Base-by-base conservation (phyloP, 2,113 vertebrate genomes). In the Plecturocebus donacophilus region DNA sequence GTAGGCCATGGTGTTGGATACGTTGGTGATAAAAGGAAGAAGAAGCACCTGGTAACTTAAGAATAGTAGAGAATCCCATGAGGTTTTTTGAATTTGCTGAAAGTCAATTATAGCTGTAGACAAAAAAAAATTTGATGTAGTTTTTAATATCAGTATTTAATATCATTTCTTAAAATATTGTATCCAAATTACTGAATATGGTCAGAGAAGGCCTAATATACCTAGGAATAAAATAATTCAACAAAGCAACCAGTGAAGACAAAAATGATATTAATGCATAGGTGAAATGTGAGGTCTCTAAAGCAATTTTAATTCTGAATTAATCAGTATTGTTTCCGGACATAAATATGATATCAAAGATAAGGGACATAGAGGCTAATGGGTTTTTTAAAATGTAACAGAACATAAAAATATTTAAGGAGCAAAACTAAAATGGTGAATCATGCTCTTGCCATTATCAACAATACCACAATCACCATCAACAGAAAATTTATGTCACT, bases 191-290 rank as follows among this genome's bases (percentile, higher is more conserved):
- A 66, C 45, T 49, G 7, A 91, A 25, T 85, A 16, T 76, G 21
- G 85, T 91, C 49, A 94, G 25, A 96, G 68, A 79, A 6, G 27
- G 3, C 7, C 45, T 82, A 89, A 92, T 4, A 71, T 83, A 56
- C 9, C 42, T 85, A 71, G 56, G 3, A 93, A 82, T 88, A 96
- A 95, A 95, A n/a, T 76, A 75, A 80, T 38, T 93, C 71, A 80
- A 66, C 30, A n/a, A 87, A 86, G 68, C 14, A 83, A 42, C 49
- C 6, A 73, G 13, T 56, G 20, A 84, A 91, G 9, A 93, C 45
- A 83, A 87, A 45, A 64, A n/a, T 45, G 9, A 64, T 86, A 81
- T 68, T 42, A 90, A 79, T 77, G 56, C 1, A 47, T 47, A 75
- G 25, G 27, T 87, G 92, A 82, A 87, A 79, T 32, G 8, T n/a